Percentiles rank a stretch among this genome's conserved stretches.
Evolutionary conservation across 2,888 invertebrate species (phyloP).

Genomic region (Campaea margaritaria): DNA sequence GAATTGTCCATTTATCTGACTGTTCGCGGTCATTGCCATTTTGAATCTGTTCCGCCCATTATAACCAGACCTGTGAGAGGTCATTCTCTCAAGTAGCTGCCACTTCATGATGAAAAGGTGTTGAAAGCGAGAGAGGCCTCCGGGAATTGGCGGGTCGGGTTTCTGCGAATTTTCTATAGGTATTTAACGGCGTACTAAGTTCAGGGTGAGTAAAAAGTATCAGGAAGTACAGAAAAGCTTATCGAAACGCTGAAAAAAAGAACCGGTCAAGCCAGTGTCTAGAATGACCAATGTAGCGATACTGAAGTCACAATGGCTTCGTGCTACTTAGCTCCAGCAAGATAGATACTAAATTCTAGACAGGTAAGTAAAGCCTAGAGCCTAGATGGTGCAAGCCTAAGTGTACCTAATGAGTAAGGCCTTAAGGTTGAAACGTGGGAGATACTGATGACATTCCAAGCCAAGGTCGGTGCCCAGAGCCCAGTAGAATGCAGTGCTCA

Average conservation of each 20-base stretch:
- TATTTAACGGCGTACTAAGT: constrained; percentile 18
- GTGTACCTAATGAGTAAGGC: constrained; percentile 49
- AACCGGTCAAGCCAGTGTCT: constrained; percentile 7
- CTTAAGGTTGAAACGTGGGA: constrained; percentile 55
- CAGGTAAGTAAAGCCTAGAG: constrained; percentile 27
- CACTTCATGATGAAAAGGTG: constrained; percentile 26
- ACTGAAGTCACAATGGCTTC: constrained; percentile 18
- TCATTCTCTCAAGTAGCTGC: constrained; percentile 38
- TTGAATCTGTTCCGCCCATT: constrained; percentile 54
- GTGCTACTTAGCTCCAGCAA: constrained; percentile 22
- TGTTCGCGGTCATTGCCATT: constrained; percentile 71
- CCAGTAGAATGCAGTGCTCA: constrained; percentile 52
- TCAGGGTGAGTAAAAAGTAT: constrained; percentile 18
- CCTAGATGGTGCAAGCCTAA: constrained; percentile 37
- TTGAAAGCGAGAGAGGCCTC: constrained; percentile 40
- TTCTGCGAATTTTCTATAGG: constrained; percentile 45
- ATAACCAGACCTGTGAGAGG: constrained; percentile 43
- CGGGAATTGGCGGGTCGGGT: constrained; percentile 39
- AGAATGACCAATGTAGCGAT: constrained; percentile 11
- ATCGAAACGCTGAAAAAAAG: constrained; percentile 5
- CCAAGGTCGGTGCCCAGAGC: constrained; percentile 73
- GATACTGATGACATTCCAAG: constrained; percentile 63
- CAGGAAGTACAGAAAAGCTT: constrained; percentile 13
- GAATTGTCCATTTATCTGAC: constrained; percentile 46
- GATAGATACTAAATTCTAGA: constrained; percentile 25